These are phyloP conservation scores for Mimachlamys varia DNA, from an alignment of 2,888 invertebrate species.

Conservation along the genomic window DNA sequence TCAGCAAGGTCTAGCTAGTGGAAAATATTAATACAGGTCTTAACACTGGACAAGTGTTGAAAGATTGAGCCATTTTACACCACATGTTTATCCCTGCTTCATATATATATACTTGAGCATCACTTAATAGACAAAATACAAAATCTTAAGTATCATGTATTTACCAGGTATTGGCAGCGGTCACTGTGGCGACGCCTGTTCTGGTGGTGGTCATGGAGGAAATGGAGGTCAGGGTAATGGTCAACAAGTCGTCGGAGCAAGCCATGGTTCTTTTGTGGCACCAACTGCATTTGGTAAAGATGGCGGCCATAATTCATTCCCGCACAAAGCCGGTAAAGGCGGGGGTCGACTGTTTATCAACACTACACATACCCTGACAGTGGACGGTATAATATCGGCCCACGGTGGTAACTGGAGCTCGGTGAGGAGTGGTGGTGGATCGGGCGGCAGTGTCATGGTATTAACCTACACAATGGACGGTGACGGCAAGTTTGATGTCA, in stretches of 20 bases:
- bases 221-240: conserved; percentile 70
- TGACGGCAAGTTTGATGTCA: conserved; percentile 63
- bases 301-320: conserved; percentile 70
- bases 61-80: no score
- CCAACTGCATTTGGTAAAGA: conserved; percentile 68
- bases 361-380: conserved; percentile 64
- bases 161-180: conserved; percentile 40
- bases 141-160: neutral
- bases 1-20: no score
- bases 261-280: conserved; percentile 65
- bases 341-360: conserved; percentile 65
- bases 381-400: conserved; percentile 64
- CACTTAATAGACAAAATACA: neutral
- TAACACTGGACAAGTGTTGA: no score
- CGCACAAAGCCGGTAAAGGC: conserved; percentile 64
- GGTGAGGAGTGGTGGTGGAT: conserved; percentile 69
- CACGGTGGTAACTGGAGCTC: conserved; percentile 67
- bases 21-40: no score
- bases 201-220: conserved; percentile 72
- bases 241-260: conserved; percentile 55
- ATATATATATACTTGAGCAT: no score
- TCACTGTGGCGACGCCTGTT: conserved; percentile 56
- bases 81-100: no score
- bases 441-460: conserved; percentile 69
- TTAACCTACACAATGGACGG: conserved; percentile 67